Evolutionary conservation across 2,888 invertebrate species (phyloP), one percentile per base, ranked within the genome.

Genomic region (Aelia acuminata): DNA sequence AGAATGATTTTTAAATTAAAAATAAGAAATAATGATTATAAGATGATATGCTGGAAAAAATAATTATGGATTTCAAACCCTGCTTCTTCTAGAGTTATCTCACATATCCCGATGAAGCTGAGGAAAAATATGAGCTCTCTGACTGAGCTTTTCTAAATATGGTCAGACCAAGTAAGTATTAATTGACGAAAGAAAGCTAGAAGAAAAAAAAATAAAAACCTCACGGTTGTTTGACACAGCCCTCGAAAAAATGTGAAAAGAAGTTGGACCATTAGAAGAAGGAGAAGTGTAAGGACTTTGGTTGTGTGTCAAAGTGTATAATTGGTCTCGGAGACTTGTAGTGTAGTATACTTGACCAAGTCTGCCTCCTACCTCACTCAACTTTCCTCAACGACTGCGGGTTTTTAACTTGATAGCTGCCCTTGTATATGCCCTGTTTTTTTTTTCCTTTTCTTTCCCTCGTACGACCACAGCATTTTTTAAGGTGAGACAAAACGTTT

Each of bases 221-320:
- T 1, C 1, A 18, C 5, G 1, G 15, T 18, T 18, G 63, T 35
- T 70, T 31, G 7, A 18, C 20, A 70, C 7, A 15, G 31, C 20
- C 8, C 31, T 31, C 20, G 4, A 57, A 57, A n/a, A 22, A 11
- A 0, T 26, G 0, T 15, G 63, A 35, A 35, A 70, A 70, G 31
- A 7, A 5, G 18, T 11, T 5, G 57, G 20, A 70, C 63, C 31
- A 70, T 18, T 18, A 31, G 18, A 7, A 35, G 35, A 18, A 20
- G 35, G 18, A 35, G 63, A 70, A 70, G 31, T 70, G 15, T 31
- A 35, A 20, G 63, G 63, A 57, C 57, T 57, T 53, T 22, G 13
- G 63, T 63, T 63, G 31, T 70, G 63, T 63, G 31, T 63, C 63
- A 31, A 63, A 63, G 63, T 63, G 63, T 70, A 20, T 70, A 70